These are phyloP conservation scores for Trichogramma evanescens DNA, from an alignment of 2,888 invertebrate genomes.

Conservation along the genomic window DNA sequence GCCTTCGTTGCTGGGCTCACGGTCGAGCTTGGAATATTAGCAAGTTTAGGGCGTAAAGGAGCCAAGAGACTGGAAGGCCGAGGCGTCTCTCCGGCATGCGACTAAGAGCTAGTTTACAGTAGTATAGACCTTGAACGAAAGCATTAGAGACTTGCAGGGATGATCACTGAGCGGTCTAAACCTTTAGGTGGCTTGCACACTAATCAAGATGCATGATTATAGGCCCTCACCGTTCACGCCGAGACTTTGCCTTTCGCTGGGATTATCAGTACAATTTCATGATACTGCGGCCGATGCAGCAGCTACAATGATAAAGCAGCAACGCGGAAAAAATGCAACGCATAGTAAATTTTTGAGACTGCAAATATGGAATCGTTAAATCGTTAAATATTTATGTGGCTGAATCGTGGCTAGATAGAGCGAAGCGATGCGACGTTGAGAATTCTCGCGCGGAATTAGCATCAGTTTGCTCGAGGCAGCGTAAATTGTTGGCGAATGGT, in stretches of 20 bases:
- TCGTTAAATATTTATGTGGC: too few relatives aligned
- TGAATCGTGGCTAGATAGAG: too few relatives aligned
- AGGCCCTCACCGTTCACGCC: slow-evolving; percentile 30
- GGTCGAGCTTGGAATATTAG: too few relatives aligned
- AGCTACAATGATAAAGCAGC: not conserved
- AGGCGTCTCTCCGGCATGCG: too few relatives aligned
- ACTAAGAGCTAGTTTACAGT: not conserved
- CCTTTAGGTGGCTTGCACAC: slow-evolving; percentile 28
- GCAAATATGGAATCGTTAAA: too few relatives aligned
- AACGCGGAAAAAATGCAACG: too few relatives aligned
- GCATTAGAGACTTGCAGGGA: slow-evolving; percentile 40
- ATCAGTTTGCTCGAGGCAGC: slow-evolving; percentile 18
- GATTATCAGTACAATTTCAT: too few relatives aligned
- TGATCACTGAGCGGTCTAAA: slow-evolving; percentile 41
- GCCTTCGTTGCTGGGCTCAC: too few relatives aligned
- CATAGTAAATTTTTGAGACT: too few relatives aligned
- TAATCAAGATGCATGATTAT: slow-evolving; percentile 49
- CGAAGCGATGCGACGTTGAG: not conserved
- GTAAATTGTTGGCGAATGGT: slow-evolving; percentile 19
- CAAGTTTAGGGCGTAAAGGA: too few relatives aligned
- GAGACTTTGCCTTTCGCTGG: too few relatives aligned
- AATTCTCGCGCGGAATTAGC: slow-evolving; percentile 16
- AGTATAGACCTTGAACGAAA: slow-evolving; percentile 21
- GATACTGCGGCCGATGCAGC: not conserved
- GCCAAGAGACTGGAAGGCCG: too few relatives aligned